Conservation (phyloP, 2,797 vertebrate species). For the Gallinago solitaria region DNA sequence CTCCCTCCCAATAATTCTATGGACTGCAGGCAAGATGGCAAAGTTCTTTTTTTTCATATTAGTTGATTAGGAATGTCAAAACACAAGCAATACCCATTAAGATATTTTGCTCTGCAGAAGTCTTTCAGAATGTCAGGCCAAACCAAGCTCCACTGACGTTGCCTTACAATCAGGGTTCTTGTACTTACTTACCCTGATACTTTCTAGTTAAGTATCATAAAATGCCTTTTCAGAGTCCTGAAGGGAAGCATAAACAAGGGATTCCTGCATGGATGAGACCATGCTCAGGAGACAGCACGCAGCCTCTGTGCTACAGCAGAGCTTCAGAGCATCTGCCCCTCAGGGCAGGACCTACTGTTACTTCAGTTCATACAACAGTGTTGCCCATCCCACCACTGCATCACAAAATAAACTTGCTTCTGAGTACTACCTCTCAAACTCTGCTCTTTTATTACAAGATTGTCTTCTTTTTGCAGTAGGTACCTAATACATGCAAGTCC, state of each 20-base stretch:
- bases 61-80: background rate
- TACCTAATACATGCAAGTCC: background rate
- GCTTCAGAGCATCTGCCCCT: background rate
- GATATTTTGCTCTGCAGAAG: background rate
- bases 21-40: background rate
- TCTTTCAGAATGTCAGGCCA: background rate
- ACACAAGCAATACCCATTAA: background rate
- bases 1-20: background rate
- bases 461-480: background rate
- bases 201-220: background rate
- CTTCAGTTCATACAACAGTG: background rate
- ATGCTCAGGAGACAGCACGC: rapidly evolving
- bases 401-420: background rate
- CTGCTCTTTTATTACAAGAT: background rate
- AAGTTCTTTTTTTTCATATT: background rate
- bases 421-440: background rate
- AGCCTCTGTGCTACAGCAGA: background rate
- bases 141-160: background rate
- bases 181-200: background rate
- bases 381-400: background rate
- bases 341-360: background rate
- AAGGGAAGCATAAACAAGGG: background rate
- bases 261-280: background rate
- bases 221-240: background rate
- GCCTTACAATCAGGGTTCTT: background rate